These are phyloP conservation scores for Tenrec ecaudatus DNA, from an alignment of 2,113 vertebrate genomes.

Conservation along the genomic window DNA sequence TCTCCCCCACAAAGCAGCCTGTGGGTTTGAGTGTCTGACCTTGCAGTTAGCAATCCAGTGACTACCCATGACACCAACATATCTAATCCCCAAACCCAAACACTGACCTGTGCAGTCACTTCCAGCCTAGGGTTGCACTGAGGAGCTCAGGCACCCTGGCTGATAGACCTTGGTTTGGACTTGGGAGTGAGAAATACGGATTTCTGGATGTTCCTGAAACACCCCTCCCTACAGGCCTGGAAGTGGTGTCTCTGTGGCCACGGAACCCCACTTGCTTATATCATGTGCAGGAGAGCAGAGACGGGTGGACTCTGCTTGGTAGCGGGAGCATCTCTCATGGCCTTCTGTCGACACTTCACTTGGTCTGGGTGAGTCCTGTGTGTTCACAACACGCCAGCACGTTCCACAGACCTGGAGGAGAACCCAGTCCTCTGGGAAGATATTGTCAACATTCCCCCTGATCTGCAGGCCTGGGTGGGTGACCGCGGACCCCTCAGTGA, in stretches of 20 bases:
- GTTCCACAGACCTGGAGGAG: background rate
- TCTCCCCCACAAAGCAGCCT: too few relatives aligned
- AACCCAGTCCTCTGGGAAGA: constrained; percentile 19
- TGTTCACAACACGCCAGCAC: constrained; percentile 12
- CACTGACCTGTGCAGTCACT: too few relatives aligned
- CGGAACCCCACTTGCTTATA: background rate
- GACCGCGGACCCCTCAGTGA: background rate
- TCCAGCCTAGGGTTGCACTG: background rate
- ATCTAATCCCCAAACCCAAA: background rate
- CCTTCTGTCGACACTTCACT: constrained; percentile 51
- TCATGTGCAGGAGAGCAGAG: background rate
- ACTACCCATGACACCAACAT: too few relatives aligned
- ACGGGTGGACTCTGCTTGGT: background rate
- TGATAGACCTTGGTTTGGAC: background rate
- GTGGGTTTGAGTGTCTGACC: too few relatives aligned
- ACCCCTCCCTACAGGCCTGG: background rate
- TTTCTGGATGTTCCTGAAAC: background rate
- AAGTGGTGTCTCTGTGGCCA: background rate
- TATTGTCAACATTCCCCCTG: constrained; percentile 35
- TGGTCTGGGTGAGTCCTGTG: background rate
- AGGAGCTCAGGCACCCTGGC: rapidly evolving
- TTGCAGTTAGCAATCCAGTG: too few relatives aligned
- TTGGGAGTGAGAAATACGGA: background rate
- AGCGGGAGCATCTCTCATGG: constrained; percentile 3
- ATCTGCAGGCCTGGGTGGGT: background rate